A percentile compares a stretch with the other conserved stretches of the same genome.
Evolutionary conservation across 2,113 vertebrate species (phyloP).

Genomic region (Tetraodon nigroviridis): DNA sequence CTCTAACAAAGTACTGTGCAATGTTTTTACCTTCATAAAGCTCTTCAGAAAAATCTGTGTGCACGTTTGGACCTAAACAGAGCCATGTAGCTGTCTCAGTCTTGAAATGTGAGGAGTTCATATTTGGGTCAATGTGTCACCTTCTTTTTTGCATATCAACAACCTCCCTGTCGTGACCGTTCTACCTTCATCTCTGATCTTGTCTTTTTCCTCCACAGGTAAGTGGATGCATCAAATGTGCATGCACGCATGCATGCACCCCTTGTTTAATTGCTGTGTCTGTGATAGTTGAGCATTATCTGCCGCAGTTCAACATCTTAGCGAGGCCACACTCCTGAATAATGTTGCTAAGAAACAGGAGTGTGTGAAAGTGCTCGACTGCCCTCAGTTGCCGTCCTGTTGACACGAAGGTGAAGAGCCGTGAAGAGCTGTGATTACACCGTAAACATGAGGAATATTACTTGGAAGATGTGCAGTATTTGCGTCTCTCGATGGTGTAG

Average conservation of each 20-base stretch:
- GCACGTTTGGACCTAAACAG: no score
- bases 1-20: no score
- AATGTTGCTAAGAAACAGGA: slow-evolving; percentile 72
- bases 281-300: slow-evolving; percentile 29
- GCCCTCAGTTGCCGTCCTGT: slow-evolving; percentile 58
- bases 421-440: slow-evolving; percentile 47
- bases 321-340: slow-evolving; percentile 38
- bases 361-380: slow-evolving; percentile 51
- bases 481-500: slow-evolving; percentile 3
- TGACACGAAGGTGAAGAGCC: slow-evolving; percentile 50
- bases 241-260: slow-evolving; percentile 17
- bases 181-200: slow-evolving; percentile 16
- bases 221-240: slow-evolving; percentile 48
- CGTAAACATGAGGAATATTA: slow-evolving; percentile 31
- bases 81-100: no score
- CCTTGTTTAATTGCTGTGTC: slow-evolving; percentile 33
- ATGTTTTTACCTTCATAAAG: no score
- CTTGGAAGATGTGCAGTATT: slow-evolving; percentile 11
- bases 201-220: slow-evolving; percentile 48
- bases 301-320: slow-evolving; percentile 23
- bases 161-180: slow-evolving; percentile 11
- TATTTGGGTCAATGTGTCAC: slow-evolving; percentile 29
- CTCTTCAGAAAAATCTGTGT: no score
- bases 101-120: no score
- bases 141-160: background rate